Conservation (phyloP, 2,888 invertebrate species). For the Andrena bicolor region DNA sequence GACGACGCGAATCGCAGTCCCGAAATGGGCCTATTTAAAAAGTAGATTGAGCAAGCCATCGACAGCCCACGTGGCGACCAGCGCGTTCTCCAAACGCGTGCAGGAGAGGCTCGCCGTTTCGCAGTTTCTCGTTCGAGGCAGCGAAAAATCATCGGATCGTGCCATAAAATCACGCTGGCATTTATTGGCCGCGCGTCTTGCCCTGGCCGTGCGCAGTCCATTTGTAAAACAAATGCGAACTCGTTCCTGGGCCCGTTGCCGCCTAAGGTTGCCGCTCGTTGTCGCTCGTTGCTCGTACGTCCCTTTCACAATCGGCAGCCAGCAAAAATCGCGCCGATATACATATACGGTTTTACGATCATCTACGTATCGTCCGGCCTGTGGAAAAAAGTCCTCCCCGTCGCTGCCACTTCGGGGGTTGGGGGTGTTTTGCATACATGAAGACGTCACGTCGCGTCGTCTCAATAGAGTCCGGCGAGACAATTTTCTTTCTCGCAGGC, state of each 20-base stretch:
- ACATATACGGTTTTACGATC: conserved; percentile 51
- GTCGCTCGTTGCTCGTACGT: conserved; percentile 54
- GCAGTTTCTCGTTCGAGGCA: conserved; percentile 37
- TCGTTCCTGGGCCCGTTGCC: conserved; percentile 65
- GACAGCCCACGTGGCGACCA: conserved; percentile 41
- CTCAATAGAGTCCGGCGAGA: not conserved
- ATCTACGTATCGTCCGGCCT: conserved; percentile 33
- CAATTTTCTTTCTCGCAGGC: not conserved
- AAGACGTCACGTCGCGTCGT: conserved; percentile 17
- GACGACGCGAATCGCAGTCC: not conserved
- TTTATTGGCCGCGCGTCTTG: conserved; percentile 64
- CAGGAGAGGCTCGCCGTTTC: conserved; percentile 25
- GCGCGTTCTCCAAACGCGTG: not conserved
- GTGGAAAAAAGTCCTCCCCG: conserved; percentile 3
- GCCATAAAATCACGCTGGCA: conserved; percentile 68
- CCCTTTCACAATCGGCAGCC: conserved; percentile 57
- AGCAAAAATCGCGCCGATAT: conserved; percentile 53
- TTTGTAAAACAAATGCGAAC: conserved; percentile 69
- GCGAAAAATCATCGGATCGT: conserved; percentile 67
- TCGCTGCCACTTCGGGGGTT: not conserved
- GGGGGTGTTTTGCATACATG: conserved; percentile 13
- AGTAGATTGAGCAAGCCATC: conserved; percentile 17
- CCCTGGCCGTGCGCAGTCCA: conserved; percentile 52
- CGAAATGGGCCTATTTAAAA: not conserved
- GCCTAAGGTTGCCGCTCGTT: conserved; percentile 60